phyloP scores from a whole-genome alignment of 2,797 vertebrate species.

The Uromys caudimaculatus region DNA sequence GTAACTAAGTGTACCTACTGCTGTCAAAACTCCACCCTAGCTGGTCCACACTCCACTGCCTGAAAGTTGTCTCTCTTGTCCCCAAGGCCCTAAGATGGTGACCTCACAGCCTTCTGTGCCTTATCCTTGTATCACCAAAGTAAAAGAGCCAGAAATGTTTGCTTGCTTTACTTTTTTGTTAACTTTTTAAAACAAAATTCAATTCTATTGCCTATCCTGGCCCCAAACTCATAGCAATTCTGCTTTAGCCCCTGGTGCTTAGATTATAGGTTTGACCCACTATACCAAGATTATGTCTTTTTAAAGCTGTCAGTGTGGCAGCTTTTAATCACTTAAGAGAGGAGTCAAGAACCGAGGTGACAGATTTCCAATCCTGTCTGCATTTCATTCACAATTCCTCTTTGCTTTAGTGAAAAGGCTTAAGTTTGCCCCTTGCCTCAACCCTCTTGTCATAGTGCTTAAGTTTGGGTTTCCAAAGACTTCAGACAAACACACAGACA shows the following conservation, averaged over 20 bases:
- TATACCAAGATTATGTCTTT: not conserved
- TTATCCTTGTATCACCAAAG: not conserved
- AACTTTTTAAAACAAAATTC: not conserved
- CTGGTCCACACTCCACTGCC: not conserved
- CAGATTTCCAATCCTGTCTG: not conserved
- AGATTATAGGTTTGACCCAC: not conserved
- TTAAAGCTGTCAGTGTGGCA: not conserved
- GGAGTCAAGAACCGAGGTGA: not conserved
- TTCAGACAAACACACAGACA: conserved; percentile 63
- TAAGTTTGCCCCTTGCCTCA: not conserved
- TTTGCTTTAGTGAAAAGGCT: conserved; percentile 47
- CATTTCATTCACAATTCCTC: conserved; percentile 56
- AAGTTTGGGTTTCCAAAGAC: conserved; percentile 66
- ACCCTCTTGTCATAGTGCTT: conserved; percentile 66
- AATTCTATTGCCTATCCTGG: not conserved
- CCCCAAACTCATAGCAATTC: not conserved
- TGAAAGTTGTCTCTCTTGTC: not conserved
- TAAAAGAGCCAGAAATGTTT: not conserved
- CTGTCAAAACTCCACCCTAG: not conserved
- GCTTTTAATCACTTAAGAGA: conserved; percentile 54
- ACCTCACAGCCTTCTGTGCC: not conserved
- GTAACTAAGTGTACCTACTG: not conserved
- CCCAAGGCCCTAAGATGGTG: not conserved
- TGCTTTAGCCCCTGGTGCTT: not conserved
- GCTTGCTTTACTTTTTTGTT: not conserved